These are phyloP conservation scores for Phylloscopus trochilus DNA, from an alignment of 2,113 vertebrate species.

Conservation along the genomic window DNA sequence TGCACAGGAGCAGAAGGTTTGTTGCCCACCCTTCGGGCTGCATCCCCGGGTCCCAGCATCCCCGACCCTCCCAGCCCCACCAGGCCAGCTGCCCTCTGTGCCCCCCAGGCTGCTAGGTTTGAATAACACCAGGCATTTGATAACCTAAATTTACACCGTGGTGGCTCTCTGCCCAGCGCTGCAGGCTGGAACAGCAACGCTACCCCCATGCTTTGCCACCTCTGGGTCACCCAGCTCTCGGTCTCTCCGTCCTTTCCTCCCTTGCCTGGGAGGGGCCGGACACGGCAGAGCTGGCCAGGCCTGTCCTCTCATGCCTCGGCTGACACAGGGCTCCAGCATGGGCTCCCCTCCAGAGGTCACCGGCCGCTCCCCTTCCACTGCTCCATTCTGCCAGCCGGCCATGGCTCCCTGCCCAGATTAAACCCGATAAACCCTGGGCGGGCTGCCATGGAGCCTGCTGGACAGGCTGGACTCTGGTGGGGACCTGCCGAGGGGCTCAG, in stretches of 20 bases:
- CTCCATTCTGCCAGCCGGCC: not conserved
- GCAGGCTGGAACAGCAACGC: not conserved
- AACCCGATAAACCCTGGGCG: not conserved
- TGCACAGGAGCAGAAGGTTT: not conserved
- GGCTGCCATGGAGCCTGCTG: not conserved
- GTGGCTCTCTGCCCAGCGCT: not conserved
- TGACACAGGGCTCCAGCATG: not conserved
- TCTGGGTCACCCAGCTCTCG: not conserved
- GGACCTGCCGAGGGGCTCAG: not conserved
- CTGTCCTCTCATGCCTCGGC: not conserved
- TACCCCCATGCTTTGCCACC: fast-evolving
- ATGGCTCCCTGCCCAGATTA: not conserved
- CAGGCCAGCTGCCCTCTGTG: not conserved
- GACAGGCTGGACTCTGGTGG: not conserved
- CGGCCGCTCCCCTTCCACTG: not conserved
- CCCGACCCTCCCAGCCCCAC: fast-evolving
- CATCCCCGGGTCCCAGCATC: fast-evolving
- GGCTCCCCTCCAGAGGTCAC: not conserved
- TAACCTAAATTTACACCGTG: not conserved
- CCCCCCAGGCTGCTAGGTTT: too few relatives aligned
- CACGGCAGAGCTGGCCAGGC: not conserved
- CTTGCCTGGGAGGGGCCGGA: not conserved
- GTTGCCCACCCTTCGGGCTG: too few relatives aligned
- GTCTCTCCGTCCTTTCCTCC: not conserved
- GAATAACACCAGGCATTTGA: not conserved